phyloP scores from a whole-genome alignment of 2,113 vertebrate genomes.

The Taurulus bubalis region DNA sequence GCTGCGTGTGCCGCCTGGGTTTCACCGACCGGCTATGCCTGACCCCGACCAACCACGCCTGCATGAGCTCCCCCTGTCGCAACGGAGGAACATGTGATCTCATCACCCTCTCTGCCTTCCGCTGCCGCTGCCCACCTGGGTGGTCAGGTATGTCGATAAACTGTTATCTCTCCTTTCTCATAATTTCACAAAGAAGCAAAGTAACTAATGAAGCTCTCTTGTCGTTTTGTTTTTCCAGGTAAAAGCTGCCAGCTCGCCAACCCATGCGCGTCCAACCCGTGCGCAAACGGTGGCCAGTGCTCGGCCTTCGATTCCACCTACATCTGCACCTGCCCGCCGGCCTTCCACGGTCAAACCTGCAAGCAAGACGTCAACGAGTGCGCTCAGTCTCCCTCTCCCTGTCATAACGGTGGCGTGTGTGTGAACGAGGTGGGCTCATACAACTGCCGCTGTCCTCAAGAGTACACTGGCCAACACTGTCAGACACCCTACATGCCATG shows the following conservation, averaged over 20 bases:
- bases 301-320: conserved; percentile 90
- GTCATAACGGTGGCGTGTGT: conserved; percentile 90
- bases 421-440: conserved; percentile 95
- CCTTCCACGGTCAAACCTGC: conserved; percentile 92
- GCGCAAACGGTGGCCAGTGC: conserved; percentile 93
- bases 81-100: conserved; percentile 92
- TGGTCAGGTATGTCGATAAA: conserved; percentile 88
- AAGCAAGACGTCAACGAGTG: conserved; percentile 95
- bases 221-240: conserved; percentile 78
- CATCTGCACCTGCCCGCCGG: conserved; percentile 87
- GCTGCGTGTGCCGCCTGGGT: conserved; percentile 88
- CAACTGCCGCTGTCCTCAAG: conserved; percentile 92
- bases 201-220: background rate
- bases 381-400: conserved; percentile 83
- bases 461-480: conserved; percentile 91
- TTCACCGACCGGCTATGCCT: conserved; percentile 91
- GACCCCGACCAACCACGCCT: conserved; percentile 89
- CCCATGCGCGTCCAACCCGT: conserved; percentile 96
- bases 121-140: conserved; percentile 89
- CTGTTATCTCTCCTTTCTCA: background rate
- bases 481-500: conserved; percentile 94
- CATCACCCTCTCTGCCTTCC: conserved; percentile 84
- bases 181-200: background rate
- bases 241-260: conserved; percentile 94
- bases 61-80: conserved; percentile 90